Conservation (phyloP, 2,797 vertebrate genomes). For the Micromesistius poutassou region DNA sequence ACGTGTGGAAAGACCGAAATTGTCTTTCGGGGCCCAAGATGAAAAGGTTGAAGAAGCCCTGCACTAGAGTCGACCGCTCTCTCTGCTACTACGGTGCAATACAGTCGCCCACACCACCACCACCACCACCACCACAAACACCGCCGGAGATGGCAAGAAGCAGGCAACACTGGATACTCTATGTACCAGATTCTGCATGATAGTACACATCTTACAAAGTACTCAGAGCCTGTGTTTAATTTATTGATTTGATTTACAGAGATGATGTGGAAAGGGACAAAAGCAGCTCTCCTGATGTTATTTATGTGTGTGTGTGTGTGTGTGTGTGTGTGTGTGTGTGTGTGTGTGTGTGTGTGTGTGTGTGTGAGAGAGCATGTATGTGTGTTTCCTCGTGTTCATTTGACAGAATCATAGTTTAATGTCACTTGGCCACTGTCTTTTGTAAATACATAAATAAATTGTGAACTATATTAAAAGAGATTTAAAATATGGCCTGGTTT, state of each 20-base stretch:
- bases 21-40: neutral
- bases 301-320: conserved; percentile 53
- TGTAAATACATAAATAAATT: conserved; percentile 76
- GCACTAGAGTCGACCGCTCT: neutral
- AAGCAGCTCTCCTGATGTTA: conserved; percentile 45
- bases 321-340: conserved; percentile 62
- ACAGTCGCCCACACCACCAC: conserved; percentile 11
- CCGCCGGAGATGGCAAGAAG: conserved; percentile 8
- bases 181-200: conserved; percentile 8
- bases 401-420: conserved; percentile 69
- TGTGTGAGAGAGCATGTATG: conserved; percentile 54
- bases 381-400: conserved; percentile 65
- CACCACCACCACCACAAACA: neutral
- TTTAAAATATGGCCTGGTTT: conserved; percentile 55
- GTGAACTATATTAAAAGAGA: conserved; percentile 77
- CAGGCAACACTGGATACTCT: conserved; percentile 48
- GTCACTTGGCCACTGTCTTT: conserved; percentile 74
- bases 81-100: conserved; percentile 17
- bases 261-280: conserved; percentile 34
- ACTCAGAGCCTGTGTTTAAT: neutral
- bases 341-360: conserved; percentile 64
- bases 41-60: neutral
- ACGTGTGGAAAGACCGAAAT: neutral
- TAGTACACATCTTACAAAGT: neutral
- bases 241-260: neutral